Percentiles rank a stretch among this genome's conserved stretches.
These are phyloP conservation scores for Cremastinae sp. DNA, from an alignment of 2,888 invertebrate genomes.

Conservation along the genomic window DNA sequence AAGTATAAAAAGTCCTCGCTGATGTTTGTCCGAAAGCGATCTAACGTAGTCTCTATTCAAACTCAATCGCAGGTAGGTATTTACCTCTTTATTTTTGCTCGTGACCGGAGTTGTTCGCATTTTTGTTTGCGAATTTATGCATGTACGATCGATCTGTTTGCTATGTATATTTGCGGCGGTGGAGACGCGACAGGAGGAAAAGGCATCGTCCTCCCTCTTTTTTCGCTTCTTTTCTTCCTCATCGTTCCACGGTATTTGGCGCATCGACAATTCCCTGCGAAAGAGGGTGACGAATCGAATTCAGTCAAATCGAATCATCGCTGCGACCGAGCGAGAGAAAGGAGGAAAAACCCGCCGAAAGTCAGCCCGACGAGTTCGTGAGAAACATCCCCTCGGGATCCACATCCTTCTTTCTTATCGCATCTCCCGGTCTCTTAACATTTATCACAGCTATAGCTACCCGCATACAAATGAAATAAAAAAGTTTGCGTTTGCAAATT, in stretches of 20 bases:
- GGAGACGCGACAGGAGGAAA: too few relatives aligned
- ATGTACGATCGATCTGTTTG: too few relatives aligned
- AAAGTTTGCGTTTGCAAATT: conserved; percentile 16
- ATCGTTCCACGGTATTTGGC: conserved; percentile 14
- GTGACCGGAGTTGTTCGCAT: background rate
- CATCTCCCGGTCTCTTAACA: background rate
- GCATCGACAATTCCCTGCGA: conserved; percentile 12
- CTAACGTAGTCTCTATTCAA: too few relatives aligned
- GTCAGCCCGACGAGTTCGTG: conserved; percentile 23
- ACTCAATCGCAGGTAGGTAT: too few relatives aligned
- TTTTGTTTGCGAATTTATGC: conserved; percentile 6
- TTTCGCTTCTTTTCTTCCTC: too few relatives aligned
- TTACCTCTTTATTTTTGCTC: conserved; percentile 39
- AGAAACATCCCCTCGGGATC: conserved; percentile 36
- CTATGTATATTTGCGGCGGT: too few relatives aligned
- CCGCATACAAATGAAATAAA: conserved; percentile 3
- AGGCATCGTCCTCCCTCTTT: too few relatives aligned
- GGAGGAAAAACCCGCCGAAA: conserved; percentile 19
- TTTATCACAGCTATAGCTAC: background rate
- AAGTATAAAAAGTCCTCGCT: too few relatives aligned
- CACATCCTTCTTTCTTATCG: conserved; percentile 33
- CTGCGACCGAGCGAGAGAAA: conserved; percentile 8
- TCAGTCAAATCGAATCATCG: conserved; percentile 52
- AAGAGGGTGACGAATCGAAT: conserved; percentile 52
- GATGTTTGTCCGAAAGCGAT: background rate